A percentile compares a stretch with the other conserved stretches of the same genome.
phyloP scores from a whole-genome alignment of 2,888 invertebrate species.

The Galerucella pusilla region DNA sequence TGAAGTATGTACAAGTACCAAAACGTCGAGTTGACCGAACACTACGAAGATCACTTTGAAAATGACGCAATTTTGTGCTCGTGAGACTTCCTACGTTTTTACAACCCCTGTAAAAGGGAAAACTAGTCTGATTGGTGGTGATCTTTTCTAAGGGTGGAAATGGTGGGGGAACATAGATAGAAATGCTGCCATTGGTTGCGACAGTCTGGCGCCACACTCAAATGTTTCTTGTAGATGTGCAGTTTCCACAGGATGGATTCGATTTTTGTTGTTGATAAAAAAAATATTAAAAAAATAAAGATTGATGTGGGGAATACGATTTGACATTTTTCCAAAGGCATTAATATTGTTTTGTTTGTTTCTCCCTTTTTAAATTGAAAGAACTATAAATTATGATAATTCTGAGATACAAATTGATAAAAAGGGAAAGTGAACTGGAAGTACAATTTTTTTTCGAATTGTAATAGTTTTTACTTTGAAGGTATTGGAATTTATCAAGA shows the following conservation, averaged over 20 bases:
- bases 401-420: background rate
- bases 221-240: conserved; percentile 53
- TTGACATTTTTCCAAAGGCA: conserved; percentile 19
- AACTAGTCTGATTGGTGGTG: conserved; percentile 39
- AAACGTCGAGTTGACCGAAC: conserved; percentile 48
- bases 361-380: background rate
- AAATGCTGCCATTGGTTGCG: conserved; percentile 54
- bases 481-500: no score
- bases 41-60: conserved; percentile 51
- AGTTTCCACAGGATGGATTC: conserved; percentile 38
- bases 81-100: conserved; percentile 47
- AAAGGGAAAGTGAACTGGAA: conserved; percentile 2
- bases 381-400: background rate
- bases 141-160: conserved; percentile 30
- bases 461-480: no score
- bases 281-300: conserved; percentile 23
- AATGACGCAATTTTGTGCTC: conserved; percentile 55
- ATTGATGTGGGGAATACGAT: conserved; percentile 23
- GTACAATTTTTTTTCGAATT: no score
- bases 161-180: conserved; percentile 29
- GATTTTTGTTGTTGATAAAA: conserved; percentile 35
- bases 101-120: conserved; percentile 38
- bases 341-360: conserved; percentile 17
- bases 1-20: conserved; percentile 26
- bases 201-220: conserved; percentile 64